Evolutionary conservation across 2,113 vertebrate genomes (phyloP).

Genomic region (Psilopogon haemacephalus): DNA sequence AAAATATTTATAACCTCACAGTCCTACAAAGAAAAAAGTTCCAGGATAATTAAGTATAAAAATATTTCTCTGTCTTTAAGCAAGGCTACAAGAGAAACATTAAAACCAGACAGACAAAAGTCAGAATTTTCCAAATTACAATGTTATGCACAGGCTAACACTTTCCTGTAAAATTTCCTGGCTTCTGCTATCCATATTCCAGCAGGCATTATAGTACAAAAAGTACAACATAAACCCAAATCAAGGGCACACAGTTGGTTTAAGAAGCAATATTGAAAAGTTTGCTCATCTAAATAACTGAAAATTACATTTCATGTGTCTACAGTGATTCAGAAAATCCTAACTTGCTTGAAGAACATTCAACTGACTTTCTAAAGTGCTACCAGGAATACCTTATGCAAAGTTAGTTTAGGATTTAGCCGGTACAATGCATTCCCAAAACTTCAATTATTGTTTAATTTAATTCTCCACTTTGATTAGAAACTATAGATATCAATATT

Average conservation of each 20-base stretch:
- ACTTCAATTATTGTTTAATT: conserved; percentile 10
- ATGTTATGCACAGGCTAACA: neutral
- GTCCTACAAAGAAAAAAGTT: neutral
- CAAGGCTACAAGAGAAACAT: neutral
- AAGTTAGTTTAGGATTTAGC: neutral
- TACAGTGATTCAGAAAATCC: neutral
- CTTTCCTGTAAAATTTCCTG: neutral
- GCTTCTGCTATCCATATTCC: neutral
- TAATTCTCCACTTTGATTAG: neutral
- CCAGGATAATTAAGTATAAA: neutral
- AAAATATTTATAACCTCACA: neutral
- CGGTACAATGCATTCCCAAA: neutral
- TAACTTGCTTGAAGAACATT: neutral
- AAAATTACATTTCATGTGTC: neutral
- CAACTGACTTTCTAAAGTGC: neutral
- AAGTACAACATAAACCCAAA: neutral
- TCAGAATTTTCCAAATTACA: neutral
- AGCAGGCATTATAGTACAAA: neutral
- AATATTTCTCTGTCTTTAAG: neutral
- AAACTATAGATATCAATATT: neutral
- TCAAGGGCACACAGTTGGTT: neutral
- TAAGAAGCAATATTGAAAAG: neutral
- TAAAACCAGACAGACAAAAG: neutral
- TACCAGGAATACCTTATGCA: neutral
- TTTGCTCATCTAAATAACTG: neutral